These are phyloP conservation scores for Neomicropteryx cornuta DNA, from an alignment of 1,140 invertebrate species.

Conservation along the genomic window DNA sequence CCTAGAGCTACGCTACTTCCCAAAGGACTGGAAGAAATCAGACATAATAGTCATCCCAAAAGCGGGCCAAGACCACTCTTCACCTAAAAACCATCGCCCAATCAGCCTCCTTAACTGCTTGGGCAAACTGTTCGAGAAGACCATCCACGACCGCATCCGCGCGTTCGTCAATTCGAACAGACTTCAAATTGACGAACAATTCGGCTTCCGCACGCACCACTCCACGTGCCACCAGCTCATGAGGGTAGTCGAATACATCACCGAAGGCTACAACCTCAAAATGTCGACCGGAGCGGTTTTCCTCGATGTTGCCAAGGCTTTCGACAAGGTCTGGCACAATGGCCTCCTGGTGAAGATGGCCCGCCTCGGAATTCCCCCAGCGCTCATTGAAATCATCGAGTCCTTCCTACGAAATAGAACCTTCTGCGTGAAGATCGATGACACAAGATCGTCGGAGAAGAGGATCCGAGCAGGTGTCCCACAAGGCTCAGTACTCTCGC, in stretches of 20 bases:
- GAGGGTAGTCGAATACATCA: conserved; percentile 13
- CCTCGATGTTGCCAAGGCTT: conserved; percentile 23
- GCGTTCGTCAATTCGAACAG: too few species aligned
- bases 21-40: too few species aligned
- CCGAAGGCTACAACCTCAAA: conserved; percentile 10
- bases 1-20: too few species aligned
- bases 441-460: conserved; percentile 7
- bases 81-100: too few species aligned
- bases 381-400: conserved; percentile 13
- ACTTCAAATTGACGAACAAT: conserved; percentile 16
- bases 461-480: conserved; percentile 15
- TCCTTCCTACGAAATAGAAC: conserved; percentile 17
- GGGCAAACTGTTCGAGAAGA: too few species aligned
- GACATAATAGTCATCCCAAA: too few species aligned
- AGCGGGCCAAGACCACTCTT: too few species aligned
- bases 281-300: conserved; percentile 13
- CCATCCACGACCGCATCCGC: too few species aligned
- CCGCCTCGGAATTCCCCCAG: conserved; percentile 6
- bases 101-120: too few species aligned
- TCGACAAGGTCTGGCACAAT: too few species aligned
- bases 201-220: conserved; percentile 13
- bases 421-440: conserved; percentile 15
- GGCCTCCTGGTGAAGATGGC: conserved; percentile 16
- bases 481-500: conserved; percentile 15
- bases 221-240: conserved; percentile 13